Conservation (phyloP, 2,797 vertebrate species). For the Scyliorhinus canicula region DNA sequence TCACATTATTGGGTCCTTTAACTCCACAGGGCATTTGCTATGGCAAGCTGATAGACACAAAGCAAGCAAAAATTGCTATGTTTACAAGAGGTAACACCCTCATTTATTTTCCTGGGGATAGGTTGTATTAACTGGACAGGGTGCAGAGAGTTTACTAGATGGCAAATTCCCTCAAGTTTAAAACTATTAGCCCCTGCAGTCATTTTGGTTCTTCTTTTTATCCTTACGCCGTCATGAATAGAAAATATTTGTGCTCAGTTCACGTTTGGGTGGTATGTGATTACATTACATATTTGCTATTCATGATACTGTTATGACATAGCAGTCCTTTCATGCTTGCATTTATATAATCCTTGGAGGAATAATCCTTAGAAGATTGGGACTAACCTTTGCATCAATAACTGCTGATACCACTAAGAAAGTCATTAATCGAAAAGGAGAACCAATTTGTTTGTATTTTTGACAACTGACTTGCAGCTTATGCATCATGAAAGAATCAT, state of each 20-base stretch:
- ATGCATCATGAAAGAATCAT: not conserved
- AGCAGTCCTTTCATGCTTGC: not conserved
- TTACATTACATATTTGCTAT: not conserved
- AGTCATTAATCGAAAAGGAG: not conserved
- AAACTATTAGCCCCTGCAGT: not conserved
- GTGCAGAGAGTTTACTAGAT: not conserved
- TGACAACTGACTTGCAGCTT: not conserved
- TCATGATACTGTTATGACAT: not conserved
- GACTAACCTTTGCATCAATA: not conserved
- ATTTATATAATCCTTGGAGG: not conserved
- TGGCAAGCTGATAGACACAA: not conserved
- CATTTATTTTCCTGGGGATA: not conserved
- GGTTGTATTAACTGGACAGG: not conserved
- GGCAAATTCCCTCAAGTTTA: not conserved
- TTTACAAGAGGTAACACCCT: not conserved
- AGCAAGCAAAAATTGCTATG: not conserved
- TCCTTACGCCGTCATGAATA: not conserved
- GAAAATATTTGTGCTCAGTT: not conserved
- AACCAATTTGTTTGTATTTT: not conserved
- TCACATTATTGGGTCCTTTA: not conserved
- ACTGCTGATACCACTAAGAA: not conserved
- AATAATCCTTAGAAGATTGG: not conserved
- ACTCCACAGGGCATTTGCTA: not conserved
- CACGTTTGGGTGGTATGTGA: not conserved
- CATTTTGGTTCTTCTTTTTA: not conserved